Evolutionary conservation across 1,140 invertebrate genomes (phyloP).

Genomic region (Euwallacea fornicatus): DNA sequence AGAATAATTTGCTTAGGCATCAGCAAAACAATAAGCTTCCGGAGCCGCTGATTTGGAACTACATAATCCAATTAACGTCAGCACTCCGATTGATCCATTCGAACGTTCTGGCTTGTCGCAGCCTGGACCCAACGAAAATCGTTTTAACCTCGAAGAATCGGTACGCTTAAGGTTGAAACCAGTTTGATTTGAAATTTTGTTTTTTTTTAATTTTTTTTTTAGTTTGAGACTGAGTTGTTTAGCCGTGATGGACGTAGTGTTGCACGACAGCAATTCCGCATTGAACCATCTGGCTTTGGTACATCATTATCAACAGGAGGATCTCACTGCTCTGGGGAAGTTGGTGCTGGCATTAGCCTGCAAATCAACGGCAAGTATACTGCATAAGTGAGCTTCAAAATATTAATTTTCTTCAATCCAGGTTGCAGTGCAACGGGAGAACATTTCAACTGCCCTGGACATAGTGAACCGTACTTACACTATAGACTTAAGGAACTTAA

Average conservation of each 20-base stretch:
- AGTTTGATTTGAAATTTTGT: not conserved
- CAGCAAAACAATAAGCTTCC: slow-evolving; percentile 76
- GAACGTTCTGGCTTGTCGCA: slow-evolving; percentile 61
- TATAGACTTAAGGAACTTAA: slow-evolving; percentile 89
- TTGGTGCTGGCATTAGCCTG: slow-evolving; percentile 89
- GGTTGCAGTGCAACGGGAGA: slow-evolving; percentile 80
- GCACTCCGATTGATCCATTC: slow-evolving; percentile 90
- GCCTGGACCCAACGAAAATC: slow-evolving; percentile 90
- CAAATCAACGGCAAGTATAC: slow-evolving; percentile 65
- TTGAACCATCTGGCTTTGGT: slow-evolving; percentile 68
- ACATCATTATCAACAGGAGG: slow-evolving; percentile 88
- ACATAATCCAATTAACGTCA: slow-evolving; percentile 94
- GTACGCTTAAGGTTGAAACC: slow-evolving; percentile 13
- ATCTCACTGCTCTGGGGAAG: slow-evolving; percentile 88
- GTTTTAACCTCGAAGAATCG: slow-evolving; percentile 71
- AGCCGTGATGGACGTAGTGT: slow-evolving; percentile 82
- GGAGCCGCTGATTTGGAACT: slow-evolving; percentile 92
- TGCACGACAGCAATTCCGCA: slow-evolving; percentile 65
- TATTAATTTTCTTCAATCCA: slow-evolving; percentile 38
- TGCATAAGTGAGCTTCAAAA: not conserved
- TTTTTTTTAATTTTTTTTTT: slow-evolving; percentile 28
- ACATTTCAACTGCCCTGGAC: slow-evolving; percentile 84
- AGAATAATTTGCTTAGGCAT: slow-evolving; percentile 73
- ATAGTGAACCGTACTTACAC: slow-evolving; percentile 88
- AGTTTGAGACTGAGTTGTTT: slow-evolving; percentile 79